These are phyloP conservation scores for Pyrochroa serraticornis DNA, from an alignment of 2,888 invertebrate genomes.

Conservation along the genomic window DNA sequence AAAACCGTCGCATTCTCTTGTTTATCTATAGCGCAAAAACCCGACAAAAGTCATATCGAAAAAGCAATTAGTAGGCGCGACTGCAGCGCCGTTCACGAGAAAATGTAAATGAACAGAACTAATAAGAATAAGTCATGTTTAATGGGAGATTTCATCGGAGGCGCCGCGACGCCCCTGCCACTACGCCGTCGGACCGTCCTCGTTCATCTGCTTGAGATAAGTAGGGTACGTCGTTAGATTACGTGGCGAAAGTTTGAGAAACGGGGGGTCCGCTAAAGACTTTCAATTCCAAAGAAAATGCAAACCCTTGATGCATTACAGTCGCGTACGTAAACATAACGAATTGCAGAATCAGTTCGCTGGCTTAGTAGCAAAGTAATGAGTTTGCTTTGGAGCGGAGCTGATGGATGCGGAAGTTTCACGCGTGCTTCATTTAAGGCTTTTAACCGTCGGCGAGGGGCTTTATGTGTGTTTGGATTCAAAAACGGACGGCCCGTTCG, in stretches of 20 bases:
- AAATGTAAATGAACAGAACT: conserved; percentile 21
- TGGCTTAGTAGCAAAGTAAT: conserved; percentile 50
- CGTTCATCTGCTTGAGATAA: conserved; percentile 20
- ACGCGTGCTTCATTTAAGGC: conserved; percentile 51
- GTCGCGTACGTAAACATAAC: conserved; percentile 49
- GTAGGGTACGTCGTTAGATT: conserved; percentile 25
- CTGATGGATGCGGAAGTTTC: conserved; percentile 48
- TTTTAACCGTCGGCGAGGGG: conserved; percentile 45
- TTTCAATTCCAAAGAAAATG: conserved; percentile 45
- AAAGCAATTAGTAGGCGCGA: conserved; percentile 15
- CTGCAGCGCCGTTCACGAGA: conserved; percentile 4
- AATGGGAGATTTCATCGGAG: conserved; percentile 18
- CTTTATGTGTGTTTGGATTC: conserved; percentile 34
- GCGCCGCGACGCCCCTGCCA: conserved; percentile 13
- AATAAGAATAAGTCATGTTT: conserved; percentile 23
- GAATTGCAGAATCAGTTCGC: conserved; percentile 50
- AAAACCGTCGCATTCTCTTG: too few species aligned
- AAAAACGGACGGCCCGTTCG: conserved; percentile 36
- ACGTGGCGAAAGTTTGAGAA: conserved; percentile 35
- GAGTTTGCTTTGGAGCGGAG: conserved; percentile 48
- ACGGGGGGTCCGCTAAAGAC: conserved; percentile 37
- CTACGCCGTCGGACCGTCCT: conserved; percentile 7
- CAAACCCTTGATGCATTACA: conserved; percentile 49
- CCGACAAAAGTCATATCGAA: conserved; percentile 3
- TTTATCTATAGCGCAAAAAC: too few species aligned